Evolutionary conservation across 2,797 vertebrate genomes (phyloP).

Genomic region (Pipistrellus pygmaeus): DNA sequence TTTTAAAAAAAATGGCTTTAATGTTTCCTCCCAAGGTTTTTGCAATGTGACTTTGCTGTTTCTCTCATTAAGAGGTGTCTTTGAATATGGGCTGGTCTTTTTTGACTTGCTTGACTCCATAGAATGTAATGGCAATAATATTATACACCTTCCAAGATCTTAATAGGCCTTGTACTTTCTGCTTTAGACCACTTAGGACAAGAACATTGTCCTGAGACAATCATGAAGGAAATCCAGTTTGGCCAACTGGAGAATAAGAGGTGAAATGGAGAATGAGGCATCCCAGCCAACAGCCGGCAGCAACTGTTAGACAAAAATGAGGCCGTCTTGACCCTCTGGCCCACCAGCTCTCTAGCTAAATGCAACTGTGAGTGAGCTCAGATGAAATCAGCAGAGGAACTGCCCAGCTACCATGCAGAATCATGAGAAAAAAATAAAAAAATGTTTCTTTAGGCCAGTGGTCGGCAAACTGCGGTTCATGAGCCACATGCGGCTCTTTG

Average conservation of each 20-base stretch:
- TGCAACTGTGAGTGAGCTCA: not conserved
- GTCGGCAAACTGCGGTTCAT: no score
- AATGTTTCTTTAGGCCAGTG: not conserved
- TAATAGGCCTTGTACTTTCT: not conserved
- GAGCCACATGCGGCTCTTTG: no score
- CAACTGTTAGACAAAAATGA: not conserved
- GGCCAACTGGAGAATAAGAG: not conserved
- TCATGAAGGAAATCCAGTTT: not conserved
- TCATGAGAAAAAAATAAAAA: not conserved
- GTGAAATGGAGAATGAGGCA: not conserved
- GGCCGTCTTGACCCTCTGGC: not conserved
- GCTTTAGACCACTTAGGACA: not conserved
- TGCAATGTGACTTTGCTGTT: not conserved
- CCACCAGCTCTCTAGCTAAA: not conserved
- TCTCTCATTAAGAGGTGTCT: not conserved
- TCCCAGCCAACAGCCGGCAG: not conserved
- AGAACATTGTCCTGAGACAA: not conserved
- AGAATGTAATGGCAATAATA: not conserved
- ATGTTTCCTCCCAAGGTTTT: not conserved
- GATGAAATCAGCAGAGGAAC: not conserved
- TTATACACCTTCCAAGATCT: not conserved
- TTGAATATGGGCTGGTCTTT: not conserved
- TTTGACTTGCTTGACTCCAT: not conserved
- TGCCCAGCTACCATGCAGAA: not conserved
- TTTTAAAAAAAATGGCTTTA: not conserved